phyloP scores from a whole-genome alignment of 2,888 invertebrate genomes.

The Drosophila birchii region DNA sequence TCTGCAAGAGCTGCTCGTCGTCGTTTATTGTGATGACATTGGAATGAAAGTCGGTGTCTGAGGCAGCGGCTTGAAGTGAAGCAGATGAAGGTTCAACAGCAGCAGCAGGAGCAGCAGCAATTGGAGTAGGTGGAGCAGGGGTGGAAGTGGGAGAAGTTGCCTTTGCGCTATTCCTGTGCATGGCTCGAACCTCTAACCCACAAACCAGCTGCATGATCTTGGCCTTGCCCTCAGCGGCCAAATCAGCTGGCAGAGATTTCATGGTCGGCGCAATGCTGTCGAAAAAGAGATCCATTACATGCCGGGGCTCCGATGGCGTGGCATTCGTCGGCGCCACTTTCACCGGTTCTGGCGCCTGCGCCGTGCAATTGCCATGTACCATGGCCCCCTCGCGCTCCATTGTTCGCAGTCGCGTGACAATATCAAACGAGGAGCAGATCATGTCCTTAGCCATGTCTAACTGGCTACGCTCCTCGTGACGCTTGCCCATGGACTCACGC shows the following conservation, averaged over 20 bases:
- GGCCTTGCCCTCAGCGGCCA: slow-evolving; percentile 79
- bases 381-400: slow-evolving; percentile 43
- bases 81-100: not conserved
- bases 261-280: slow-evolving; percentile 79
- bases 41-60: slow-evolving; percentile 1
- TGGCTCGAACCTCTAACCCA: slow-evolving; percentile 73
- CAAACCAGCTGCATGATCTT: slow-evolving; percentile 81
- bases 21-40: slow-evolving; percentile 13
- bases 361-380: not conserved
- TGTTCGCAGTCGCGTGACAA: slow-evolving; percentile 62
- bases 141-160: not conserved
- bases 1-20: not conserved
- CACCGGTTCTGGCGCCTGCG: slow-evolving; percentile 1
- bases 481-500: slow-evolving; percentile 53
- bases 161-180: slow-evolving; percentile 26
- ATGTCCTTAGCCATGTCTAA: slow-evolving; percentile 73
- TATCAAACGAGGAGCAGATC: slow-evolving; percentile 70
- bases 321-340: not conserved
- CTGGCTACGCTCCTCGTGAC: slow-evolving; percentile 59
- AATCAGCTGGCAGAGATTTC: slow-evolving; percentile 72
- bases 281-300: slow-evolving; percentile 78
- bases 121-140: not conserved
- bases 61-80: not conserved
- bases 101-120: not conserved
- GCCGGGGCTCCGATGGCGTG: slow-evolving; percentile 39